Base-by-base conservation (phyloP, 2,113 vertebrate species). In the Conger conger region DNA sequence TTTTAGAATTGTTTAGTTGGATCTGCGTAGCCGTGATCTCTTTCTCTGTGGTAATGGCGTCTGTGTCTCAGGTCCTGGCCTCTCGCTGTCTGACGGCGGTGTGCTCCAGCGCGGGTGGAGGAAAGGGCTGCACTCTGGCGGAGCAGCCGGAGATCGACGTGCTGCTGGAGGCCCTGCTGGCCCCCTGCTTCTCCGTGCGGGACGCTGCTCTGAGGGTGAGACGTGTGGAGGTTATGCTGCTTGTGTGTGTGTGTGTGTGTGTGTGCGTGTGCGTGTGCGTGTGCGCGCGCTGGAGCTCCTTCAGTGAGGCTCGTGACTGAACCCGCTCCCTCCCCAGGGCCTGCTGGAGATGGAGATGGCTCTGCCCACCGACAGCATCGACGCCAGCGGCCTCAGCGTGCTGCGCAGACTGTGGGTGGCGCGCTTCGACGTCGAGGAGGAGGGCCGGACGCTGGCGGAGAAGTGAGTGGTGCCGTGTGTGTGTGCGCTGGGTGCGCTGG, bases 301-400 rank as follows among this genome's bases (percentile, higher is more conserved):
- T 80, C 27, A 42, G 17, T 40, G 5, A 37, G 45, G 79, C 27
- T 80, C 5, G 36, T 15, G 13, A 15, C 6, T 73, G 16, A 63
- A 35, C 73, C n/a, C 53, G 36, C 83, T 13, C 20, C 16, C 4
- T 35, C 50, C 30, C 45, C 87, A 99, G 98, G 98, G 98, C 4
- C 92, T 99, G 93, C 91, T 97, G 95, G 97, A 99, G 85, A 94
- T 99, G 91, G 96, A 98, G 87, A 94, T 99, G 93, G 98, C 99
- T 17, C 91, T 99, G 45, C 96, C 97, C n/a, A 96, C 96, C 0
- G 98, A 99, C 86, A 94, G 95, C 0, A 92, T 96, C 11, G 98
- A 99, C 77, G 91, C 95, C 83, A 96, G 95, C 0, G 98, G 98
- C 13, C 87, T 99, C 89, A 96, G 95, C 83, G 92, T 99, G 82